Conservation (phyloP, 35 echinoderm and acorn worm species). For the Anneissia japonica region DNA sequence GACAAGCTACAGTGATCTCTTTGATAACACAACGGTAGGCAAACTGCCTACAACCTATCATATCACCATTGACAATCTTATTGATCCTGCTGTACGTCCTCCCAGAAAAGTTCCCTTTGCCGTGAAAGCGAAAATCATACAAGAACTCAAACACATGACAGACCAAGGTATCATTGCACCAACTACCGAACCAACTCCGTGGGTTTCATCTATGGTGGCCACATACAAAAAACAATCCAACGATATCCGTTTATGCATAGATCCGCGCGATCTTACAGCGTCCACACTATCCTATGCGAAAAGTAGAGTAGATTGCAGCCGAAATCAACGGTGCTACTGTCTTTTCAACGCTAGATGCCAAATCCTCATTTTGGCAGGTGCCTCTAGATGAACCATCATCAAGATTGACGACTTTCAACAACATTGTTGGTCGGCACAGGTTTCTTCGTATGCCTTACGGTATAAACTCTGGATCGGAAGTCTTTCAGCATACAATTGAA, state of each 20-base stretch:
- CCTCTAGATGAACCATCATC: constrained; percentile 36
- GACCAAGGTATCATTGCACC: constrained; percentile 10
- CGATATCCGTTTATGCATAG: constrained; percentile 40
- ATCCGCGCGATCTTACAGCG: constrained; percentile 37
- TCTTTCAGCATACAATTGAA: constrained; percentile 3
- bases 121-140: constrained; percentile 36
- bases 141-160: constrained; percentile 16
- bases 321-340: constrained; percentile 11
- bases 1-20: constrained; percentile 4
- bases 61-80: constrained; percentile 3
- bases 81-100: constrained; percentile 18
- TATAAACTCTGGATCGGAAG: neutral
- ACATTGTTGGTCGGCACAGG: neutral
- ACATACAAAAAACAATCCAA: constrained; percentile 22
- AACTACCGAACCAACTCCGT: constrained; percentile 17
- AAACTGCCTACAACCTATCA: neutral
- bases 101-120: constrained; percentile 25
- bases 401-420: constrained; percentile 14
- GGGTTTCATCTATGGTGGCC: constrained; percentile 49
- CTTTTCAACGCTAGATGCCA: constrained; percentile 28
- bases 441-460: constrained; percentile 29
- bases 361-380: constrained; percentile 42
- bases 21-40: constrained; percentile 14
- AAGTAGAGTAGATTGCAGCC: constrained; percentile 29
- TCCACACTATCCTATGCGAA: constrained; percentile 35